Base-by-base conservation (phyloP, 2,888 invertebrate species). In the Amblyjoppa proteus region DNA sequence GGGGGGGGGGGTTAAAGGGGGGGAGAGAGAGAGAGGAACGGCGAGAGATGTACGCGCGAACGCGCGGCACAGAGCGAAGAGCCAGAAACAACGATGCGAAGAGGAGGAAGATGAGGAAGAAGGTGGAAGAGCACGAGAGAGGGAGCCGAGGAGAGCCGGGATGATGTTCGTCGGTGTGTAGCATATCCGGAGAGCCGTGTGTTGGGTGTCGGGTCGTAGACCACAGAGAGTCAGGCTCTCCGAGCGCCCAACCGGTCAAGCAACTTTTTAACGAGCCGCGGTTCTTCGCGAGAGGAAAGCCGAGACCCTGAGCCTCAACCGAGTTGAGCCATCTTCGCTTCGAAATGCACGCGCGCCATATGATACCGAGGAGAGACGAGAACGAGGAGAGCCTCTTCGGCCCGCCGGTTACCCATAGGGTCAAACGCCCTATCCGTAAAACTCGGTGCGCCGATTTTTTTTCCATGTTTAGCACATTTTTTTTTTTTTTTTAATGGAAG, bases 261-360 rank as follows among this genome's bases (percentile, higher is more conserved):
- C 93, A 93, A 94, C 94, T 94, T 94, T 94, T 94, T 94, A 94
- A 94, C 94, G 93, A 94, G 93, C 92, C 90, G 91, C 89, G 89
- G 87, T 87, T 87, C 88, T 89, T 83, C 87, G 88, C 85, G 87
- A 86, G 90, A 90, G 90, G 89, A 91, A 91, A 91, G 88, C 89
- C 89, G 90, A 91, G 90, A 90, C 90, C 90, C 90, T 89, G 91
- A 88, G 91, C 88, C 45, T 83, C 85, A 90, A 90, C 91, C 89
- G 87, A 88, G 92, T 91, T 91, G 91, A 92, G 91, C 92, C 92
- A 93, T 93, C 92, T 92, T 93, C 91, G 91, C 92, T 91, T 91
- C 91, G 90, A 92, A 92, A 92, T 92, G 91, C 92, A 91, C 92
- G 90, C 91, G 90, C 91, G 90, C 91, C 92, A 90, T 90, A 90